phyloP scores from a whole-genome alignment of 2,113 vertebrate genomes.

The Mirounga angustirostris region DNA sequence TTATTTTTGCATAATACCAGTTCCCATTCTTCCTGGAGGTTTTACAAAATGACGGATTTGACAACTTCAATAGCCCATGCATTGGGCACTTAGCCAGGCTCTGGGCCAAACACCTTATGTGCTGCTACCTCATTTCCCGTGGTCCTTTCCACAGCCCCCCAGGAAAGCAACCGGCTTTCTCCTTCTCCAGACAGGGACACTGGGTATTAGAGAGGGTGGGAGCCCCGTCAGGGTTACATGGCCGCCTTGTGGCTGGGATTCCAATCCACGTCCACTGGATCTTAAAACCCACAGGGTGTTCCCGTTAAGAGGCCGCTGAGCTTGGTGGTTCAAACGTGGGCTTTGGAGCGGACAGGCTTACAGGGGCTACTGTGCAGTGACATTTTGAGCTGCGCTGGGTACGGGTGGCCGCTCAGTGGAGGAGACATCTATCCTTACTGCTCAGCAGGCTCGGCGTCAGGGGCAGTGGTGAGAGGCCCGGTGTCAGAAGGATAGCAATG shows the following conservation, averaged over 20 bases:
- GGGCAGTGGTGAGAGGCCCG: background rate
- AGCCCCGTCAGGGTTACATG: background rate
- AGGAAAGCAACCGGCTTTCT: background rate
- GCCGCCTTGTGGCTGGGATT: background rate
- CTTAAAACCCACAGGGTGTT: no score
- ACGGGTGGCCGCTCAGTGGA: fast-evolving
- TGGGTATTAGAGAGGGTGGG: background rate
- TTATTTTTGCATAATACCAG: background rate
- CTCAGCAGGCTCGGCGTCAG: background rate
- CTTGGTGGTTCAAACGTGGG: background rate
- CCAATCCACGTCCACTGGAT: background rate
- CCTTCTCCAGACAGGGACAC: background rate
- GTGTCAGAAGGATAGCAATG: background rate
- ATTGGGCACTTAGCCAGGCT: background rate
- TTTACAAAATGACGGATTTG: background rate
- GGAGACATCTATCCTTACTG: background rate
- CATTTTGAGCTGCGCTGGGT: fast-evolving
- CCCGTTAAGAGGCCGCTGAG: background rate
- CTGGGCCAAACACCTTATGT: background rate
- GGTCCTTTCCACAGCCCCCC: background rate
- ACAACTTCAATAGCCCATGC: background rate
- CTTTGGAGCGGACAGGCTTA: background rate
- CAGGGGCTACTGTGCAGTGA: fast-evolving
- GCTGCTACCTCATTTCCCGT: background rate
- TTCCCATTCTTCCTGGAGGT: background rate